These are phyloP conservation scores for Tamandua tetradactyla DNA, from an alignment of 2,797 vertebrate species.

Conservation along the genomic window DNA sequence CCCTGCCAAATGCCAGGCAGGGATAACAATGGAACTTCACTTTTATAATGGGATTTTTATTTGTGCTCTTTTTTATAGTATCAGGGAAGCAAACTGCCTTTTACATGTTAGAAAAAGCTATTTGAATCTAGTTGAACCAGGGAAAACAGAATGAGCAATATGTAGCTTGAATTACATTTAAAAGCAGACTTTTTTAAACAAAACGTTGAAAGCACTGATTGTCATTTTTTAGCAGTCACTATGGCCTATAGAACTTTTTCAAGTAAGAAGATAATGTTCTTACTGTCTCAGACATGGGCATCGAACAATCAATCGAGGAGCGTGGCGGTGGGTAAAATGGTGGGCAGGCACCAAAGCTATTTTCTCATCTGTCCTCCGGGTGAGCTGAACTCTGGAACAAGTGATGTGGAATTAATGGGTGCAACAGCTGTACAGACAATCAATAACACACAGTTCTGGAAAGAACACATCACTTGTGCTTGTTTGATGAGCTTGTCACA, in stretches of 20 bases:
- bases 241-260: constrained; percentile 88
- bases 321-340: constrained; percentile 84
- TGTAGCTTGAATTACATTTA: constrained; percentile 87
- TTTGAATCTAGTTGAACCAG: constrained; percentile 87
- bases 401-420: constrained; percentile 88
- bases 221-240: constrained; percentile 88
- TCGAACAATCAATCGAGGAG: constrained; percentile 88
- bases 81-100: constrained; percentile 97
- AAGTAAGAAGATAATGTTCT: constrained; percentile 78
- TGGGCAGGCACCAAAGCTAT: constrained; percentile 88
- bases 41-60: constrained; percentile 81
- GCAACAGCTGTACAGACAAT: constrained; percentile 91
- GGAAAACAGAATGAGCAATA: constrained; percentile 89
- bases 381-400: constrained; percentile 90
- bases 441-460: constrained; percentile 94
- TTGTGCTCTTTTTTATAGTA: constrained; percentile 86
- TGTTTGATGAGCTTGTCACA: constrained; percentile 97
- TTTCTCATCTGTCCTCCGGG: constrained; percentile 87
- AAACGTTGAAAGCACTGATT: constrained; percentile 93
- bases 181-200: constrained; percentile 84
- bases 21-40: constrained; percentile 79
- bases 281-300: constrained; percentile 84
- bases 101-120: constrained; percentile 91
- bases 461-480: constrained; percentile 97
- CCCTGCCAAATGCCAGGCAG: constrained; percentile 76